Conservation (phyloP, 1,140 invertebrate genomes). For the Wiebesia pumilae region DNA sequence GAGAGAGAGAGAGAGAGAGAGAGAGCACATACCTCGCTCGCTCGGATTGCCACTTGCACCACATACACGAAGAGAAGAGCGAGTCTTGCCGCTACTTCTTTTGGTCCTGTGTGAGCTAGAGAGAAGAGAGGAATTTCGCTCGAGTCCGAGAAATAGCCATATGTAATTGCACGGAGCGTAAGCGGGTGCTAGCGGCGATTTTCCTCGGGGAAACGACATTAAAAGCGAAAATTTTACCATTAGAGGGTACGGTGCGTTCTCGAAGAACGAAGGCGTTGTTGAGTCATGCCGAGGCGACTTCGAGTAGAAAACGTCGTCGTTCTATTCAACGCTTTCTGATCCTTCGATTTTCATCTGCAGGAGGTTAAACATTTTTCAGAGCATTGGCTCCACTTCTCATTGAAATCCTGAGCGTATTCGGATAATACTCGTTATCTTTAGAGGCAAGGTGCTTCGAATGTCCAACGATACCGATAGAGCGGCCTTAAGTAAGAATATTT, state of each 20-base stretch:
- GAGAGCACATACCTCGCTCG: background rate
- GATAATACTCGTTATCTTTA: no score
- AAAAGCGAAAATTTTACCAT: conserved; percentile 41
- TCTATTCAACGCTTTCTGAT: no score
- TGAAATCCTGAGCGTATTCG: no score
- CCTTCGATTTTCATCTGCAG: background rate
- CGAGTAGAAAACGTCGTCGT: no score
- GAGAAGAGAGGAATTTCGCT: conserved; percentile 36
- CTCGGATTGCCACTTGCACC: conserved; percentile 12
- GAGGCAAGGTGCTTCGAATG: no score
- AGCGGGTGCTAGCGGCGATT: background rate
- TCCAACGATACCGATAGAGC: no score
- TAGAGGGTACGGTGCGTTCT: background rate
- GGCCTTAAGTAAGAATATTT: no score
- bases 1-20: background rate
- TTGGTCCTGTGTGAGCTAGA: background rate
- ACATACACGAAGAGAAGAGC: background rate
- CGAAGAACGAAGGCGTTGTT: conserved; percentile 52
- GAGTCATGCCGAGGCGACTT: no score
- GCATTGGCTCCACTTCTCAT: no score
- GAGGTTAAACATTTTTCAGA: background rate
- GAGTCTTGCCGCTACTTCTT: background rate
- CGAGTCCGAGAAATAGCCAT: conserved; percentile 46
- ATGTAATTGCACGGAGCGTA: conserved; percentile 33
- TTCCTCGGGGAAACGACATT: conserved; percentile 28